Base-by-base conservation (phyloP, 2,888 invertebrate species). In the Netelia inedita region DNA sequence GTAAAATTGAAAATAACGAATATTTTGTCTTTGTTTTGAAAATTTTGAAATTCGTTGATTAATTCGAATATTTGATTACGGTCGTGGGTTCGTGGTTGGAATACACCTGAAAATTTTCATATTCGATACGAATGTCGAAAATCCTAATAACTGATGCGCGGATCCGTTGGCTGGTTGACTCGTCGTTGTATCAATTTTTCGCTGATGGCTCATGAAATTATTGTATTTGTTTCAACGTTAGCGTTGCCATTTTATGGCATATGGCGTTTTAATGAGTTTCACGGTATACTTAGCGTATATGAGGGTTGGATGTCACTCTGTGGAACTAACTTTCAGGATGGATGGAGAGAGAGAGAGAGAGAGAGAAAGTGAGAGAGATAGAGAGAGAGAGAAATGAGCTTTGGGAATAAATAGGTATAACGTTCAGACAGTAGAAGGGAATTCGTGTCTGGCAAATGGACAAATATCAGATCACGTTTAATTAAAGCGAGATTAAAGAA, bases 381-480 rank as follows among this genome's bases (percentile, higher is more conserved):
- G 50, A 41, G 35, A 43, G 59, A 43, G 19, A 21, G 59, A 21
- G 16, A 43, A 23, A 14, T 55, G 46, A 14, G 23, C 28, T 41
- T 35, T 11, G 59, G 59, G 61, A 63, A 50, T 74, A 63, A 73
- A 63, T 74, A 65, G 11, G n/a, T 74, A 74, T 28, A 23, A 61
- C 11, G 55, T 16, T 16, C 10, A 71, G 35, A 14, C 50, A n/a
- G 35, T 50, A 11, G 63, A 53, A 63, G 16, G 43, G 53, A 50
- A 50, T 43, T 59, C 21, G 72, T 35, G 72, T 72, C 53, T 35
- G 65, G 68, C 61, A 65, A 83, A 83, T 75, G 53, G 65, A 79
- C 83, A 75, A 79, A 79, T 79, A 83, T 68, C 61, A 21, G 35
- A 28, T 10, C 11, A 3, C 57, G 59, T 83, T 83, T 83, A 83